Conservation (phyloP, 2,113 vertebrate species). For the Panthera tigris region DNA sequence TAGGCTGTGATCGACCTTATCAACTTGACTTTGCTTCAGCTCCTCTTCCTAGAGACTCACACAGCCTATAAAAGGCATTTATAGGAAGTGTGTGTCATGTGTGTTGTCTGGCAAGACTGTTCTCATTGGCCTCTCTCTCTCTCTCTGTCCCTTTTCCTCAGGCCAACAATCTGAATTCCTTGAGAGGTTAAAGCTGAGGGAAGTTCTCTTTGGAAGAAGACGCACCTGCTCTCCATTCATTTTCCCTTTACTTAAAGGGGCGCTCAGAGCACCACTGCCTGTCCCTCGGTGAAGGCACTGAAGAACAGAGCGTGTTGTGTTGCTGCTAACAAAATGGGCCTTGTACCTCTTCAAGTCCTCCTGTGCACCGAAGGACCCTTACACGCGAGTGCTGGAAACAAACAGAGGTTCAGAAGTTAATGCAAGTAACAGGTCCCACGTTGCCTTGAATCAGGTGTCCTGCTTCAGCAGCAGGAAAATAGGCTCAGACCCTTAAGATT, state of each 20-base stretch:
- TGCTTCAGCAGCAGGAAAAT: neutral
- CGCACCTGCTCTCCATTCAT: neutral
- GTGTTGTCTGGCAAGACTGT: neutral
- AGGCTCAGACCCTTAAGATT: neutral
- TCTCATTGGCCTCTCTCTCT: neutral
- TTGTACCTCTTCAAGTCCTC: neutral
- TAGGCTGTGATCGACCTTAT: neutral
- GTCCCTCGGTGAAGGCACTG: neutral
- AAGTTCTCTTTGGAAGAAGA: neutral
- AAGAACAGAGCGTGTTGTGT: neutral
- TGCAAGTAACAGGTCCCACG: neutral
- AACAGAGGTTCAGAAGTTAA: neutral
- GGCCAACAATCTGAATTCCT: neutral
- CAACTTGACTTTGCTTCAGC: neutral
- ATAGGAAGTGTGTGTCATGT: neutral
- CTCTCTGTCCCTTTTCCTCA: neutral
- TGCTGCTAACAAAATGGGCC: neutral
- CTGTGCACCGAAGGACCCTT: neutral
- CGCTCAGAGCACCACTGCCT: neutral
- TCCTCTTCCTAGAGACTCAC: neutral
- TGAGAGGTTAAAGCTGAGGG: neutral
- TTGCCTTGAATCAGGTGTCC: neutral
- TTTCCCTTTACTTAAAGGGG: neutral
- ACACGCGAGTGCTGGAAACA: accelerated
- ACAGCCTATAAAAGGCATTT: neutral